Evolutionary conservation across 2,888 invertebrate species (phyloP), one percentile per base, ranked within the genome.

Genomic region (Ichneumoninae sp.): DNA sequence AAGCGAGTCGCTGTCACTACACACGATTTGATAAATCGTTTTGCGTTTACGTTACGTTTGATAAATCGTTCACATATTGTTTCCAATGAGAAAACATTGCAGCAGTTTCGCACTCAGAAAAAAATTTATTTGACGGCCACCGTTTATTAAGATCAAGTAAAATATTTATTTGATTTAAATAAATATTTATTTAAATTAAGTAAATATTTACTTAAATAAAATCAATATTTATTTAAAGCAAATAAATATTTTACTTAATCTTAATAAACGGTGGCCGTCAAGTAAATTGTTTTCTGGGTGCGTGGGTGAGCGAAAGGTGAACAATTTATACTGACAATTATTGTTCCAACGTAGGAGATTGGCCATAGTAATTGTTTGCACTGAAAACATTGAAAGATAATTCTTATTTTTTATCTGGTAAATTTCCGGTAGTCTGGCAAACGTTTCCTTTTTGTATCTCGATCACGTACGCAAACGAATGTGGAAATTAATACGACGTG

Each of bases 51-150:
- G 3, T 54, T 40, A 26, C 44, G 68, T 22, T 77, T 68, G 44
- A 77, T 68, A 77, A 77, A 69, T 44, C 68, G 77, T 30, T 33
- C 57, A 44, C 68, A 68, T 76, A n/a, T 66, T 36, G 44, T 26
- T 7, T 26, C 10, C 13, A 26, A 57, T 19, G 57, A 10, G 6
- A 8, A 52, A 57, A 57, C 26, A 8, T 3, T 26, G 10, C 10
- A 19, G 5, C 10, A 13, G 10, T 57, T 13, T 22, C 60, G 19
- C 19, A 19, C 19, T 19, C 19, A 19, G 19, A 26, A 26, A 26
- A 26, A 26, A 22, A 22, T 1, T 22, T 22, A 22, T 22, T 22
- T 22, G 22, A 22, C 1, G 22, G 22, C 22, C 22, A 22, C 22
- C 22, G 22, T 22, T 22, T 22, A 22, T 22, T 22, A 22, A 22